These are phyloP conservation scores for Balaeniceps rex DNA, from an alignment of 2,113 vertebrate species.

Conservation along the genomic window DNA sequence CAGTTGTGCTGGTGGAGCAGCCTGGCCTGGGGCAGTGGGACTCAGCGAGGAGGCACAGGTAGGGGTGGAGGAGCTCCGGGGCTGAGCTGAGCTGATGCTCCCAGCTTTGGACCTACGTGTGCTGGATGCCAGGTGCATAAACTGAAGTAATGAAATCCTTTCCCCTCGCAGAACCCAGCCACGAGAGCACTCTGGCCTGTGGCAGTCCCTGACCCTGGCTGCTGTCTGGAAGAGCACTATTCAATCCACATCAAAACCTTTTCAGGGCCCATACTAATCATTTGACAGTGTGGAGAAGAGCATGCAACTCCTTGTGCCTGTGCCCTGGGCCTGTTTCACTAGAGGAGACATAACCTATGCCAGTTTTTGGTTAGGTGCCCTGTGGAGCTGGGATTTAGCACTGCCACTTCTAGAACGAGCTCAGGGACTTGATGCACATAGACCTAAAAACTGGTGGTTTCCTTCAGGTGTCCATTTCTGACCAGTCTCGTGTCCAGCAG, in stretches of 20 bases:
- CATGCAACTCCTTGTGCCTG: background rate
- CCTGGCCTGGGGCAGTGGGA: background rate
- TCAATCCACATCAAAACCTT: background rate
- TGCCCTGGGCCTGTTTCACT: background rate
- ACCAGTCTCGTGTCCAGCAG: background rate
- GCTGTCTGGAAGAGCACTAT: background rate
- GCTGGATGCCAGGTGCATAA: background rate
- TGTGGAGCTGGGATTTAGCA: background rate
- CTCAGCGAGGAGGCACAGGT: accelerated
- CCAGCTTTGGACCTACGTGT: background rate
- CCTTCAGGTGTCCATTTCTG: background rate
- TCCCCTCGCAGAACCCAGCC: background rate
- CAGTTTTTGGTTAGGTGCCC: background rate
- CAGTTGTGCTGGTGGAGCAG: background rate
- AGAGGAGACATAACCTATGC: background rate
- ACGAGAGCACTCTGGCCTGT: background rate
- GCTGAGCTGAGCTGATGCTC: background rate
- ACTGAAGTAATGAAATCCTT: background rate
- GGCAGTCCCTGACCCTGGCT: background rate
- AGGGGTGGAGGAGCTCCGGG: background rate
- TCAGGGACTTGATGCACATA: background rate
- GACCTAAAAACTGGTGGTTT: background rate
- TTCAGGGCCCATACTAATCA: background rate
- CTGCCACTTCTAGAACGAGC: background rate
- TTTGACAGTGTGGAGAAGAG: background rate